Percentiles rank a stretch among this genome's conserved stretches.
Conservation (phyloP, 2,797 vertebrate genomes). For the Notamacropus eugenii region DNA sequence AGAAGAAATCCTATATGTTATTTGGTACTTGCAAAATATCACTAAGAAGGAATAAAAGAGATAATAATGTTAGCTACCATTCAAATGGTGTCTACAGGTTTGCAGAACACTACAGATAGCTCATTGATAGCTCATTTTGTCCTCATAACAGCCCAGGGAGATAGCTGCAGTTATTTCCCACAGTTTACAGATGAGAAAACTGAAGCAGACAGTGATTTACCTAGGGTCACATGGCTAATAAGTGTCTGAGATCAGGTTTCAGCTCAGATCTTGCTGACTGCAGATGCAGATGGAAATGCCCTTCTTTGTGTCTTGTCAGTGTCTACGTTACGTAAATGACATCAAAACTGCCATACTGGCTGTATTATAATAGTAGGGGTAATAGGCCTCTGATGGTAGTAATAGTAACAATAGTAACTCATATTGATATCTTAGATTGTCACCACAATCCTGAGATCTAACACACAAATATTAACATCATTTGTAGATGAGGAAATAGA, state of each 20-base stretch:
- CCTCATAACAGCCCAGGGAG: not conserved
- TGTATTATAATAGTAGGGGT: not conserved
- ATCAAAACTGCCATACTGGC: not conserved
- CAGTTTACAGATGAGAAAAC: not conserved
- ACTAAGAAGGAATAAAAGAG: not conserved
- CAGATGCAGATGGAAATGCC: not conserved
- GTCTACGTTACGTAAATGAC: not conserved
- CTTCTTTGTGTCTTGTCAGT: not conserved
- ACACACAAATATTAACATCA: not conserved
- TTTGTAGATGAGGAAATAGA: not conserved
- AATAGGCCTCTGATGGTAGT: not conserved
- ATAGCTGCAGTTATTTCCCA: not conserved
- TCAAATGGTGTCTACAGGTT: not conserved
- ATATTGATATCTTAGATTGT: not conserved
- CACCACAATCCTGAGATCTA: not conserved
- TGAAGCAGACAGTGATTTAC: not conserved
- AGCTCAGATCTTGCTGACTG: not conserved
- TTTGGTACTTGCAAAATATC: not conserved
- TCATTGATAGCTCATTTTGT: not conserved
- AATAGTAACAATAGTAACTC: not conserved
- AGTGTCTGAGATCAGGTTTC: not conserved
- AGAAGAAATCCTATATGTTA: conserved; percentile 36
- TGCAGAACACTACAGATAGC: not conserved
- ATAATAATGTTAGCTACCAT: not conserved
- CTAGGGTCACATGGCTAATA: not conserved